A percentile compares a stretch with the other conserved stretches of the same genome.
phyloP scores from a whole-genome alignment of 2,888 invertebrate genomes.

The Drosophila flavopinicola region DNA sequence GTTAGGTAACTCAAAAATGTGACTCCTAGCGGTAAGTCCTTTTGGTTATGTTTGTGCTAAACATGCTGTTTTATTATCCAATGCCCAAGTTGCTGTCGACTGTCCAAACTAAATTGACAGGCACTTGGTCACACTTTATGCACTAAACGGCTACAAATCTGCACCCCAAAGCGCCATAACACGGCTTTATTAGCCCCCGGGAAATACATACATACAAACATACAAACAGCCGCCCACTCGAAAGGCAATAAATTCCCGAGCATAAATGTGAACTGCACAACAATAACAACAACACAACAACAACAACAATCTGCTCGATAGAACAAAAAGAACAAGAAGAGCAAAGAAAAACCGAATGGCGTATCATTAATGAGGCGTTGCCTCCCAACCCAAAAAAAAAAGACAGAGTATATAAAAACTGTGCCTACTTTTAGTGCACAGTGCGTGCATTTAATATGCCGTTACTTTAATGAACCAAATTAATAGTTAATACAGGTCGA shows the following conservation, averaged over 20 bases:
- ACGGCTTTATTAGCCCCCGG: slow-evolving; percentile 41
- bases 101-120: slow-evolving; percentile 36
- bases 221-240: slow-evolving; percentile 3
- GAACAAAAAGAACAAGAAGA: slow-evolving; percentile 8
- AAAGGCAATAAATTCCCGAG: slow-evolving; percentile 52
- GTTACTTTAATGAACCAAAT: slow-evolving; percentile 61
- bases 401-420: background rate
- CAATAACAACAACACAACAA: background rate
- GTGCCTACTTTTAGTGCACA: slow-evolving; percentile 20
- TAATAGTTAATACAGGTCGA: slow-evolving; percentile 47
- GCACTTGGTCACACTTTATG: slow-evolving; percentile 45
- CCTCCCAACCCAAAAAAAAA: slow-evolving; percentile 12
- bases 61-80: background rate
- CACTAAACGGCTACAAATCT: slow-evolving; percentile 54
- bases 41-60: too few species aligned
- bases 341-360: slow-evolving; percentile 48
- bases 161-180: slow-evolving; percentile 41
- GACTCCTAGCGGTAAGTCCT: background rate
- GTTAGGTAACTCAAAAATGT: background rate
- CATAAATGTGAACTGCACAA: slow-evolving; percentile 58
- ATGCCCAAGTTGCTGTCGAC: slow-evolving; percentile 22
- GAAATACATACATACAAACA: slow-evolving; percentile 16
- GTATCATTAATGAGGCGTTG: slow-evolving; percentile 64
- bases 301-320: slow-evolving; percentile 3
- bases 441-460: slow-evolving; percentile 66